Evolutionary conservation across 1,140 invertebrate species (phyloP), one percentile per base, ranked within the genome.

Genomic region (Geopemphigus sp.): DNA sequence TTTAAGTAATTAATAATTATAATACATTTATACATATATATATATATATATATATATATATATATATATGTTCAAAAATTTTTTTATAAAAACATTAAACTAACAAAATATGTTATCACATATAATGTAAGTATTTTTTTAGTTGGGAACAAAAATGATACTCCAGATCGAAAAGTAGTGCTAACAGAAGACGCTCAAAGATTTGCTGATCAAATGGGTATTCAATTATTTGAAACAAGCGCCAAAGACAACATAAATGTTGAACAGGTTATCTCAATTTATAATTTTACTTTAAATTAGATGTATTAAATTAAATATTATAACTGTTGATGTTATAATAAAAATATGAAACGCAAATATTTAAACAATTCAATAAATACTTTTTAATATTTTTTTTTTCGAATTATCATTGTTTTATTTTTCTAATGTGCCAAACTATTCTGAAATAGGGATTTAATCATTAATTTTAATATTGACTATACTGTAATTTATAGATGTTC

Each of bases 141-240:
- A 95, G 98, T 99, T 86, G 98, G 98, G 70, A 99, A 99, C 87
- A 99, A 99, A 89, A 97, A 98, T 88, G 98, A 99, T 87, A 94
- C 95, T 86, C 95, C 96, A 61, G 95, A 97, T 84, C 89, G 94
- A 82, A 98, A 99, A 89, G 96, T 99, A 70, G 97, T 99, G 12
- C 88, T 97, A 64, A 97, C 96, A 68, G 94, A 96, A 86, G 98
- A 99, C 89, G 97, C 97, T 78, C 92, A 96, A 87, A 90, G 95
- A 82, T 99, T 98, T 89, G 96, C 97, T 64, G 93, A 93, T 85
- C 94, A 97, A 87, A 98, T 98, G 95, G 92, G 92, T 82, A 98
- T 99, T 85, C 92, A 95, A 84, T 87, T 99, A 80, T 99, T 97
- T 88, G 98, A 99, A 88, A 99, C 98, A 83, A 98, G 96, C 85